phyloP scores from a whole-genome alignment of 37 sponge, comb jelly and placozoan genomes.

The Spongia lamella region DNA sequence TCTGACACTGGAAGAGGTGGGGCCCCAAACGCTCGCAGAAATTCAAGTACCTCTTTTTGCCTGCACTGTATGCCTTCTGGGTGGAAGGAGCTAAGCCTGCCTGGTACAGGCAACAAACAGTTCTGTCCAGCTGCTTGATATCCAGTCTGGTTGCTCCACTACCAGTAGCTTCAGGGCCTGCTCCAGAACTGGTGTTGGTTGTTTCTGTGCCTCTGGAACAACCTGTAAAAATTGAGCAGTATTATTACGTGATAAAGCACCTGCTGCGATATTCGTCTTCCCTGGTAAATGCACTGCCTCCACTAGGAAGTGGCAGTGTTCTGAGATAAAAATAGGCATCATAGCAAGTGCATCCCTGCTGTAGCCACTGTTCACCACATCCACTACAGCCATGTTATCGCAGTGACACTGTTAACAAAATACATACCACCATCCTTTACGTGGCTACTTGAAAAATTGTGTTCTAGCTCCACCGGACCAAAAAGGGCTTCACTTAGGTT shows the following conservation, averaged over 20 bases:
- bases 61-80: slow-evolving; percentile 14
- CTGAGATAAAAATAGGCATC: slow-evolving; percentile 45
- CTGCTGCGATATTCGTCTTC: slow-evolving; percentile 19
- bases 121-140: slow-evolving; percentile 35
- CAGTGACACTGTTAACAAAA: slow-evolving; percentile 10
- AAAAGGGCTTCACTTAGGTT: too few species aligned
- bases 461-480: too few species aligned
- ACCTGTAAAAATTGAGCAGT: too few species aligned
- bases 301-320: slow-evolving; percentile 16
- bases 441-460: too few species aligned
- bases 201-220: background rate
- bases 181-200: slow-evolving; percentile 10
- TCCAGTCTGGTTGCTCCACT: slow-evolving; percentile 19
- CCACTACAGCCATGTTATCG: slow-evolving; percentile 66
- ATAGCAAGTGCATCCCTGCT: slow-evolving; percentile 41
- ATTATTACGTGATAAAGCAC: slow-evolving; percentile 50
- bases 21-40: background rate
- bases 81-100: slow-evolving; percentile 36
- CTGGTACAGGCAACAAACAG: too few species aligned
- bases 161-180: slow-evolving; percentile 14
- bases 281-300: slow-evolving; percentile 46
- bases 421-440: slow-evolving; percentile 30
- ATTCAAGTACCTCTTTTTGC: background rate
- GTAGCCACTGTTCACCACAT: slow-evolving; percentile 11
- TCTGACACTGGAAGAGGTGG: slow-evolving; percentile 34